Conservation (phyloP, 2,797 vertebrate genomes). For the Rhabdophis nuchalis region DNA sequence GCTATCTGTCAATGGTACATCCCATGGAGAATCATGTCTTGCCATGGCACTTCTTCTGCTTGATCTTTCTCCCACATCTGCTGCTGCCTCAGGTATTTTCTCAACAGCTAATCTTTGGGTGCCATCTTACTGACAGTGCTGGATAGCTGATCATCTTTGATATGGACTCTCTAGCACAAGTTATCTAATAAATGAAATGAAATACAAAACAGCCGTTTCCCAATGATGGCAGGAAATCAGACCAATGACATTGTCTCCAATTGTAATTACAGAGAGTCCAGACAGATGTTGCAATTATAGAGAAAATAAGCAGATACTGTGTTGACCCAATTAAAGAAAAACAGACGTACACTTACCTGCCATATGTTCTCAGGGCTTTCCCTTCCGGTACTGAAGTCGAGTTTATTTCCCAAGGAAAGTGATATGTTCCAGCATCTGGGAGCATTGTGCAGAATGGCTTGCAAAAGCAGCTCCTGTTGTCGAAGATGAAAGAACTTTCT, state of each 20-base stretch:
- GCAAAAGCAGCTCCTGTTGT: slow-evolving; percentile 17
- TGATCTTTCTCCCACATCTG: neutral
- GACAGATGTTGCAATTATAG: neutral
- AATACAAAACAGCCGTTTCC: neutral
- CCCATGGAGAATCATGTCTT: neutral
- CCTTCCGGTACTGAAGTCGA: slow-evolving; percentile 73
- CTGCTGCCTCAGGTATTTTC: neutral
- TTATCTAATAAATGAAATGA: neutral
- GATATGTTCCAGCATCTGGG: slow-evolving; percentile 75
- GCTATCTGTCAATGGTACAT: neutral
- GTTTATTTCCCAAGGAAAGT: slow-evolving; percentile 84
- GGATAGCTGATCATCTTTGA: neutral
- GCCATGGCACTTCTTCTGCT: neutral
- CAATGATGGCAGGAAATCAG: neutral
- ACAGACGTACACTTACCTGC: slow-evolving; percentile 74
- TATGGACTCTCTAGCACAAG: neutral
- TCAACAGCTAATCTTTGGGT: neutral
- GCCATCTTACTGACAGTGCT: neutral
- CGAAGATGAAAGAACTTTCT: neutral
- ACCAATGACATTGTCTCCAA: neutral
- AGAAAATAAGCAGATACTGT: neutral
- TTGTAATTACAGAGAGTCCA: neutral
- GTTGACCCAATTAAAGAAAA: neutral
- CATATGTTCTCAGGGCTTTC: slow-evolving; percentile 78
- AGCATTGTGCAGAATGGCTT: slow-evolving; percentile 67